Conservation (phyloP, 2,888 invertebrate genomes). For the Dermolepida albohirtum region DNA sequence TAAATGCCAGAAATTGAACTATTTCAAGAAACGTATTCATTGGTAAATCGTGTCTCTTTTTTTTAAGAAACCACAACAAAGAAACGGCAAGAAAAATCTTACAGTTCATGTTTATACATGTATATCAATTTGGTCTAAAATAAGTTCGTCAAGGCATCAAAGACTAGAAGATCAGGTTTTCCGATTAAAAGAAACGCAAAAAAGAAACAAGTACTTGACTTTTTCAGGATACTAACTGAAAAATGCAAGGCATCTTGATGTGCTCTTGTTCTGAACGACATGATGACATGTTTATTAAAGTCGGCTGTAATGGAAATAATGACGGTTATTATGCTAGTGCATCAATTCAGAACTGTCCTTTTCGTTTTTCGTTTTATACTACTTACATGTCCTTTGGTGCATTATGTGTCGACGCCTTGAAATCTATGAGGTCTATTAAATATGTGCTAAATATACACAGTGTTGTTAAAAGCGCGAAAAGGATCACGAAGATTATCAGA, state of each 20-base stretch:
- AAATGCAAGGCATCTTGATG: constrained; percentile 15
- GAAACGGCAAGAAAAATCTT: too few species aligned
- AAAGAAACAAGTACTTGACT: not conserved
- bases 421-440: too few species aligned
- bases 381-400: not conserved
- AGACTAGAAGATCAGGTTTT: constrained; percentile 2
- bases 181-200: constrained; percentile 6
- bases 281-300: constrained; percentile 41
- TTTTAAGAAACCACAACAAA: too few species aligned
- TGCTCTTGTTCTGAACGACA: constrained; percentile 14
- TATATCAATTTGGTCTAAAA: too few species aligned
- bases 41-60: too few species aligned
- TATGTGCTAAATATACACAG: too few species aligned
- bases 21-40: too few species aligned
- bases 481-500: too few species aligned
- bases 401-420: not conserved
- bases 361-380: constrained; percentile 6
- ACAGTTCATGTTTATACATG: too few species aligned
- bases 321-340: constrained; percentile 30
- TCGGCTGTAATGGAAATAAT: constrained; percentile 39
- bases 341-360: constrained; percentile 18
- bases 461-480: too few species aligned
- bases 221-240: constrained; percentile 9
- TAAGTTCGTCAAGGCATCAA: not conserved
- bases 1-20: too few species aligned